Percentiles rank a stretch among this genome's conserved stretches.
These are phyloP conservation scores for Marmota monax DNA, from an alignment of 2,113 vertebrate genomes.

Conservation along the genomic window DNA sequence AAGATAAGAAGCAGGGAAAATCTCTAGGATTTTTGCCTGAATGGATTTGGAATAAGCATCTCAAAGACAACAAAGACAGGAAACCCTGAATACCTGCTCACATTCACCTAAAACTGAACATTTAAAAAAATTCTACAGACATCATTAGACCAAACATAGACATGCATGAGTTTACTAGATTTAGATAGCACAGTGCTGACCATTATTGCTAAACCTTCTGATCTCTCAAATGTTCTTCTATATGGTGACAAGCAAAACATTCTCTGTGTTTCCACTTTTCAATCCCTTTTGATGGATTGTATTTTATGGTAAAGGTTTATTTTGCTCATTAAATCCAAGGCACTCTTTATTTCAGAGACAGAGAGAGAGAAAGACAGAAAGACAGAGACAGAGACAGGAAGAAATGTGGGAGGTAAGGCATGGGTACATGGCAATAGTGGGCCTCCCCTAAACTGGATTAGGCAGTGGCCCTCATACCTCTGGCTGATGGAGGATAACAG, in stretches of 20 bases:
- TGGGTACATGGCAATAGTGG: not conserved
- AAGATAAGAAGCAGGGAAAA: not conserved
- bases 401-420: not conserved
- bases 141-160: not conserved
- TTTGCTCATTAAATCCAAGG: not conserved
- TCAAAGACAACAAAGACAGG: not conserved
- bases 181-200: not conserved
- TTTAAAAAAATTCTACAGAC: not conserved
- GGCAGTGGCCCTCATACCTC: not conserved
- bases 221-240: not conserved
- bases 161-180: not conserved
- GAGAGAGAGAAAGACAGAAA: not conserved
- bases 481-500: not conserved
- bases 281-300: not conserved
- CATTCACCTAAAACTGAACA: slow-evolving; percentile 18
- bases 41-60: not conserved
- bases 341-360: not conserved
- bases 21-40: not conserved
- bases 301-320: not conserved
- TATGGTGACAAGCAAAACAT: not conserved
- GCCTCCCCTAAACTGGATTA: not conserved
- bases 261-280: not conserved
- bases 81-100: not conserved
- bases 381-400: not conserved
- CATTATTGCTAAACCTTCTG: not conserved